Evolutionary conservation across 1,140 invertebrate species (phyloP).

Genomic region (Cotesia chilonis): DNA sequence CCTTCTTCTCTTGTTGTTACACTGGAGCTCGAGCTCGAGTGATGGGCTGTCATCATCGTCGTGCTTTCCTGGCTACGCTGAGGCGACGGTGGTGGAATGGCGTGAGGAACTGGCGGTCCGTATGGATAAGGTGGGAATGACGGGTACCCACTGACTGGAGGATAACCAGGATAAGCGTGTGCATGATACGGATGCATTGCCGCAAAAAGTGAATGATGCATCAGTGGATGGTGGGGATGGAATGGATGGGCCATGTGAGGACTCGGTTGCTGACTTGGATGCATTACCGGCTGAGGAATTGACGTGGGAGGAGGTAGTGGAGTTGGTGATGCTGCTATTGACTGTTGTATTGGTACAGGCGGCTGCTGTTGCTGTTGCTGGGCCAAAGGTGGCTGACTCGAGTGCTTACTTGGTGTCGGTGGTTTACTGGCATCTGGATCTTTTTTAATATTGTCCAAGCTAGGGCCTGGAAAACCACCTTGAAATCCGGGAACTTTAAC

Average conservation of each 20-base stretch:
- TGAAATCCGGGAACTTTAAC: conserved; percentile 82
- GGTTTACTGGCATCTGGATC: conserved; percentile 70
- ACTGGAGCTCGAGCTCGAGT: conserved; percentile 70
- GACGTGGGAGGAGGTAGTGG: conserved; percentile 72
- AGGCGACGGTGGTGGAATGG: conserved; percentile 75
- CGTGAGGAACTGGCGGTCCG: conserved; percentile 75
- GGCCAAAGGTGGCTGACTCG: conserved; percentile 48
- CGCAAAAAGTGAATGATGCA: conserved; percentile 75
- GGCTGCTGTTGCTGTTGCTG: conserved; percentile 50
- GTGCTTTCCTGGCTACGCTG: conserved; percentile 72
- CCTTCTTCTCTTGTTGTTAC: conserved; percentile 67
- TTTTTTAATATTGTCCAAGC: conserved; percentile 78
- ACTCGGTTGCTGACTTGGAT: conserved; percentile 73
- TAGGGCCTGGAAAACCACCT: conserved; percentile 66
- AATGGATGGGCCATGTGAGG: conserved; percentile 71
- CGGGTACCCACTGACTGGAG: conserved; percentile 66
- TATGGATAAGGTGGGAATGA: conserved; percentile 73
- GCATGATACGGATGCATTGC: conserved; percentile 76
- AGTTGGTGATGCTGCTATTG: conserved; percentile 60
- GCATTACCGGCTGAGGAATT: conserved; percentile 75
- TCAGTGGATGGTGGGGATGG: conserved; percentile 73
- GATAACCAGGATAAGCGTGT: conserved; percentile 75
- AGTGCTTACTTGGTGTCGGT: conserved; percentile 59
- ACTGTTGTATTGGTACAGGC: conserved; percentile 51
- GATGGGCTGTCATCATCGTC: conserved; percentile 75